Percentiles rank a stretch among this genome's conserved stretches.
phyloP scores from a whole-genome alignment of 2,797 vertebrate species.

The Clarias fuscus region DNA sequence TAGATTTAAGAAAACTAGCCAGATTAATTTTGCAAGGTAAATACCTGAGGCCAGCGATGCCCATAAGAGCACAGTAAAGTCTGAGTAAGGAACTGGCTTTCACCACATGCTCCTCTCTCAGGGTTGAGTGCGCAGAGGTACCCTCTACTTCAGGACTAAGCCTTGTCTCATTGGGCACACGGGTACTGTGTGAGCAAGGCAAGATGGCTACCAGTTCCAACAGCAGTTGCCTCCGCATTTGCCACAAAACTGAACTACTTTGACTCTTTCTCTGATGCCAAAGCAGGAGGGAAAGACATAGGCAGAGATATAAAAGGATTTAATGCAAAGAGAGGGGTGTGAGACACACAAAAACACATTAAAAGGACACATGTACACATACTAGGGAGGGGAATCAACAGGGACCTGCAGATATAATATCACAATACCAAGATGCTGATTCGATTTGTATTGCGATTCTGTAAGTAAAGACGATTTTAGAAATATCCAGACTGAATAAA shows the following conservation, averaged over 20 bases:
- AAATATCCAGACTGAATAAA: no score
- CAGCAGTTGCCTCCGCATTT: conserved; percentile 96
- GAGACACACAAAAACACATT: neutral
- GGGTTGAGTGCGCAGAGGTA: conserved; percentile 84
- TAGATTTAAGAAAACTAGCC: neutral
- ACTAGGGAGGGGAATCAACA: neutral
- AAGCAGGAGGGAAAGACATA: neutral
- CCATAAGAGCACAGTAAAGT: conserved; percentile 97
- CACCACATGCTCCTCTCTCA: conserved; percentile 95
- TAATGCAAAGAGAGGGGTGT: neutral
- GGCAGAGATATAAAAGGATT: neutral
- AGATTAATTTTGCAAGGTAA: neutral
- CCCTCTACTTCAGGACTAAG: conserved; percentile 68
- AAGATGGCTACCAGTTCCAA: conserved; percentile 94
- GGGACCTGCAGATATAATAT: no score
- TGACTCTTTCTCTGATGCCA: conserved; percentile 85
- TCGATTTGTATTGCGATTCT: no score
- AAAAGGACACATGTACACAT: neutral
- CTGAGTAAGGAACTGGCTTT: conserved; percentile 94
- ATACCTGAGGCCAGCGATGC: conserved; percentile 96
- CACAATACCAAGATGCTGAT: no score
- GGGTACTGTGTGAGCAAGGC: conserved; percentile 88
- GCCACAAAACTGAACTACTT: conserved; percentile 95
- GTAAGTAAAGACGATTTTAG: no score
- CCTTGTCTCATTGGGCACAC: conserved; percentile 79